A percentile compares a stretch with the other conserved stretches of the same genome.
These are phyloP conservation scores for Ctenosaura bakeri DNA, from an alignment of 2,797 vertebrate genomes.

Conservation along the genomic window DNA sequence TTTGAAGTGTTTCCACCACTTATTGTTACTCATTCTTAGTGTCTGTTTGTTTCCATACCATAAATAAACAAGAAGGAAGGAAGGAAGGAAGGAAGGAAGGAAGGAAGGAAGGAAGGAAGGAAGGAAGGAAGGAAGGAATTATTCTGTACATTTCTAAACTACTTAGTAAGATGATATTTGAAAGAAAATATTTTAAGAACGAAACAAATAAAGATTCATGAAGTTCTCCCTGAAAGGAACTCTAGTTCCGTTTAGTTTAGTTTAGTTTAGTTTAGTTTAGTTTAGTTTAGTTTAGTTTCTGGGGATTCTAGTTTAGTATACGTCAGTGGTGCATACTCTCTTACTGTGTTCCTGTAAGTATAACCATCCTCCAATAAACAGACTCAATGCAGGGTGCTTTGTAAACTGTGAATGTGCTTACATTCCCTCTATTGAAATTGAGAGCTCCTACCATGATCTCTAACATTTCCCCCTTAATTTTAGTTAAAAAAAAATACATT, in stretches of 20 bases:
- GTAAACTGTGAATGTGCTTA: background rate
- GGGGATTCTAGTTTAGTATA: slow-evolving; percentile 30
- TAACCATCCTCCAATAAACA: slow-evolving; percentile 48
- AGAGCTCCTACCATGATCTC: slow-evolving; percentile 47
- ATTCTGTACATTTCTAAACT: background rate
- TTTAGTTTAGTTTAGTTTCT: background rate
- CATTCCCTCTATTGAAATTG: slow-evolving; percentile 58
- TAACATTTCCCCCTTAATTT: slow-evolving; percentile 39
- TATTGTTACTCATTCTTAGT: slow-evolving; percentile 7
- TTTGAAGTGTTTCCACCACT: background rate
- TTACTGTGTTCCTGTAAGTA: background rate
- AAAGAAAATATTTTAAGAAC: background rate
- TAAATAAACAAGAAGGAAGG: too few species aligned
- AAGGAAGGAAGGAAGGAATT: too few species aligned
- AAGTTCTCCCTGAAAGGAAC: slow-evolving; percentile 18
- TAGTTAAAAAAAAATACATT: slow-evolving; percentile 61
- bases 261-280: too few species aligned
- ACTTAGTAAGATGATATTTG: background rate
- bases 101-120: too few species aligned
- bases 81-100: too few species aligned
- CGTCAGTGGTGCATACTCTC: background rate
- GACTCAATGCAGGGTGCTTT: slow-evolving; percentile 52
- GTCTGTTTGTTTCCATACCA: background rate
- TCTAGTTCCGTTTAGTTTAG: too few species aligned
- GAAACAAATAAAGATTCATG: background rate